phyloP scores from a whole-genome alignment of 2,797 vertebrate species.

The Tokudaia tokunoshimensis region DNA sequence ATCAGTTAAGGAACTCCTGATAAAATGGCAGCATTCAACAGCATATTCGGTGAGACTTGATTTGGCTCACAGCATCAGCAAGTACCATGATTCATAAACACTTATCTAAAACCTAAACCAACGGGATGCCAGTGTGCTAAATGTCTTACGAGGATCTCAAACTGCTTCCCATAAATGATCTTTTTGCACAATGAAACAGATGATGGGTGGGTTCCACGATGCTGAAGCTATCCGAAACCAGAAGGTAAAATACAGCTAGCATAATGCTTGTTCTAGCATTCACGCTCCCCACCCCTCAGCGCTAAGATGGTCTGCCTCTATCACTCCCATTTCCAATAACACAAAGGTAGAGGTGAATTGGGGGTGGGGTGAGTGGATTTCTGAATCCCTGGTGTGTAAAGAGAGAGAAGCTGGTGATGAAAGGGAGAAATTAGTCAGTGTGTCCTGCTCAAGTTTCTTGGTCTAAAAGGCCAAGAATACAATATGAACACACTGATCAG shows the following conservation, averaged over 20 bases:
- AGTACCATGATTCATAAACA: conserved; percentile 25
- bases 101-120: conserved; percentile 4
- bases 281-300: not conserved
- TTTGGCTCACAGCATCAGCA: not conserved
- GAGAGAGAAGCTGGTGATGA: conserved; percentile 68
- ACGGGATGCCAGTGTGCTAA: conserved; percentile 13
- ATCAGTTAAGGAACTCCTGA: conserved; percentile 3
- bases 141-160: conserved; percentile 32
- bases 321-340: not conserved
- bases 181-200: conserved; percentile 2
- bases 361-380: conserved; percentile 82
- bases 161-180: conserved; percentile 40
- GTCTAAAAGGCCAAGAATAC: conserved; percentile 74
- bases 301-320: not conserved
- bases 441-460: conserved; percentile 60
- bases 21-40: conserved; percentile 33
- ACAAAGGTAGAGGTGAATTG: conserved; percentile 77
- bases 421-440: conserved; percentile 73
- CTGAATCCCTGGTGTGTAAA: conserved; percentile 84
- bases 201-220: not conserved
- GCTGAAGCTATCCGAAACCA: conserved; percentile 46
- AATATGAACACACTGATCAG: conserved; percentile 18
- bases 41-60: conserved; percentile 49
- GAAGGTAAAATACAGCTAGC: conserved; percentile 13
- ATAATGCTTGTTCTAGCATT: not conserved